Base-by-base conservation (phyloP, 2,888 invertebrate genomes). In the Mythimna ferrago region DNA sequence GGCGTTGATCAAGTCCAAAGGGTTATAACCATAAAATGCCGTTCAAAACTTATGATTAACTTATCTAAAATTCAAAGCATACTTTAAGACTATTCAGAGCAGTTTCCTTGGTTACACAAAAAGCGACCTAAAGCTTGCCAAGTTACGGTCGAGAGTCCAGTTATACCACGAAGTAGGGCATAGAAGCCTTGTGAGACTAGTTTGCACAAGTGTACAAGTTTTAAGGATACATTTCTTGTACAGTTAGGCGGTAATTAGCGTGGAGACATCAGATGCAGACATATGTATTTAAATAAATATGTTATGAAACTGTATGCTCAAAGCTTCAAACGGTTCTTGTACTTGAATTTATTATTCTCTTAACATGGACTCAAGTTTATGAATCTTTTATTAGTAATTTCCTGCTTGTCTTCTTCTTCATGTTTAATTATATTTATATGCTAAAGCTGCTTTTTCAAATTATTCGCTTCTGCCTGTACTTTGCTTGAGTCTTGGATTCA, bases 191-290 rank as follows among this genome's bases (percentile, higher is more conserved):
- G 85, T 81, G 72, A 76, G 79, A 73, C 80, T 70, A 89, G 89
- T 92, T 93, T 93, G 86, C 81, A 91, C 92, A 93, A 92, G 89
- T 93, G 92, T 88, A 85, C 83, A 85, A 77, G 87, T 87, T 87
- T 85, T 83, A 88, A 89, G 89, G 89, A 90, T 89, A 87, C 69
- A 66, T 78, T 89, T 87, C 77, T 77, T 76, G 82, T 85, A 84
- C 89, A 87, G 90, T 90, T 89, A 87, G 71, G 73, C 67, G 60
- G 66, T 75, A 81, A 86, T 84, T 88, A 87, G 76, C 81, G 78
- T 73, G 69, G 76, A 60, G 71, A 66, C 66, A 21, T 16, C 44
- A 14, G n/a, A 71, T 58, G 35, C 44, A 72, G n/a, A 77, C 19
- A 66, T 51, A 53, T 32, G 10, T 66, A n/a, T 21, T 16, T 57